Percentiles rank a stretch among this genome's conserved stretches.
These are phyloP conservation scores for Sitta europaea DNA, from an alignment of 2,113 vertebrate species.

Conservation along the genomic window DNA sequence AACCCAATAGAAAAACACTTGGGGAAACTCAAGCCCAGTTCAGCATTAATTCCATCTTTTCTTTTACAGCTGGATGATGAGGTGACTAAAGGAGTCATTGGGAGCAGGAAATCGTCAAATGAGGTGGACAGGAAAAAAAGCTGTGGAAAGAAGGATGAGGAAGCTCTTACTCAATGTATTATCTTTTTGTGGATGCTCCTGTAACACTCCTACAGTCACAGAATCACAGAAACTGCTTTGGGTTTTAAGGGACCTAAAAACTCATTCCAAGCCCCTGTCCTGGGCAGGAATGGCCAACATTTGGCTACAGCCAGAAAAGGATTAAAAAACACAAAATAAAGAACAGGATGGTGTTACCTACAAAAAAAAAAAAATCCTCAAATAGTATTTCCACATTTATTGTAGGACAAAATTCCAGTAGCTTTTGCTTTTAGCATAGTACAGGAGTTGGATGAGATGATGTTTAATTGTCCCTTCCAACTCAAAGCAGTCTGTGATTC, in stretches of 20 bases:
- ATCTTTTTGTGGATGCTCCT: not conserved
- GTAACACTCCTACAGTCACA: not conserved
- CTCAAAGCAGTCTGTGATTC: not conserved
- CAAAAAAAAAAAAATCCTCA: not conserved
- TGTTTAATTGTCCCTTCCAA: not conserved
- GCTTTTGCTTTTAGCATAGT: constrained; percentile 31
- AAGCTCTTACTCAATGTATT: not conserved
- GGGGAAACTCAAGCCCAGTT: not conserved
- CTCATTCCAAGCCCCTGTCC: not conserved
- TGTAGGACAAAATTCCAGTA: not conserved
- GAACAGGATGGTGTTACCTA: too few relatives aligned
- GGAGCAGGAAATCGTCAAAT: not conserved
- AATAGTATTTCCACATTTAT: not conserved
- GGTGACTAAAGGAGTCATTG: not conserved
- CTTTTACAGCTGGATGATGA: not conserved
- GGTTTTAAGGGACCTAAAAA: not conserved
- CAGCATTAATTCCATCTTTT: not conserved
- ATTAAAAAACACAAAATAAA: not conserved
- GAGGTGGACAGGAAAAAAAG: not conserved
- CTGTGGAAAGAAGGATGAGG: not conserved
- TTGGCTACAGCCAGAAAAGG: not conserved
- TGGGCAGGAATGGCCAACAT: not conserved
- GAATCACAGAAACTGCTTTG: not conserved
- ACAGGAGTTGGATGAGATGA: not conserved
- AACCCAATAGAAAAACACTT: not conserved